Evolutionary conservation across 2,888 invertebrate species (phyloP).

Genomic region (Cryptocephalus primarius): DNA sequence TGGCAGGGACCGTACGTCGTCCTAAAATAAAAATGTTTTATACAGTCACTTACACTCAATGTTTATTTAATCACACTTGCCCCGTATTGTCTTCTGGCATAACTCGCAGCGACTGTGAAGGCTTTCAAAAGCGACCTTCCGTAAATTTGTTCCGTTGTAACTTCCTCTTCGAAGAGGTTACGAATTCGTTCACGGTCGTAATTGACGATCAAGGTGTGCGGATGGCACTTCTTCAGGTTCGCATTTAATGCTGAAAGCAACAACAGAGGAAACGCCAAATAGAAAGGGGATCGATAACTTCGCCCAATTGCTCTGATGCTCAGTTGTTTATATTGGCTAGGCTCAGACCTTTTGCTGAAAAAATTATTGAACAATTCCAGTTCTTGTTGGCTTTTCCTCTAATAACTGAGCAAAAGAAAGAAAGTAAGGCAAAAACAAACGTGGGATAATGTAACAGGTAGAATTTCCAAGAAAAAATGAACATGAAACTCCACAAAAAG

Average conservation of each 20-base stretch:
- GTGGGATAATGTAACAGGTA: neutral
- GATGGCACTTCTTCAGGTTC: constrained; percentile 42
- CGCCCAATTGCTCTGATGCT: too few species aligned
- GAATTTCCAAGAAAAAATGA: too few species aligned
- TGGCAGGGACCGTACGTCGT: constrained; percentile 51
- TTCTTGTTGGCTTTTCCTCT: too few species aligned
- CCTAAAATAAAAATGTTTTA: constrained; percentile 32
- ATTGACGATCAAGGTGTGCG: constrained; percentile 71
- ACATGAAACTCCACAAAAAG: too few species aligned
- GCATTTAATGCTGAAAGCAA: constrained; percentile 41
- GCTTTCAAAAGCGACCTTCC: constrained; percentile 62
- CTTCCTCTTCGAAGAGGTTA: constrained; percentile 58
- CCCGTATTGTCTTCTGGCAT: constrained; percentile 66
- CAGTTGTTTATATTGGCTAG: too few species aligned
- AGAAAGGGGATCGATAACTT: too few species aligned
- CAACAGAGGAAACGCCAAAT: too few species aligned
- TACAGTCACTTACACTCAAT: neutral
- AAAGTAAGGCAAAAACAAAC: too few species aligned
- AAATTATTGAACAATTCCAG: too few species aligned
- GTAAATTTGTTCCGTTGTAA: constrained; percentile 54
- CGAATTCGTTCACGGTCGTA: constrained; percentile 52
- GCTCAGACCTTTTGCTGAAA: too few species aligned
- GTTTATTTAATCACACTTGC: constrained; percentile 36
- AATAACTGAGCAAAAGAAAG: too few species aligned
- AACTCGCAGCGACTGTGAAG: constrained; percentile 64